Evolutionary conservation across 2,888 invertebrate genomes (phyloP), one percentile per base, ranked within the genome.

Genomic region (Metellina segmentata): DNA sequence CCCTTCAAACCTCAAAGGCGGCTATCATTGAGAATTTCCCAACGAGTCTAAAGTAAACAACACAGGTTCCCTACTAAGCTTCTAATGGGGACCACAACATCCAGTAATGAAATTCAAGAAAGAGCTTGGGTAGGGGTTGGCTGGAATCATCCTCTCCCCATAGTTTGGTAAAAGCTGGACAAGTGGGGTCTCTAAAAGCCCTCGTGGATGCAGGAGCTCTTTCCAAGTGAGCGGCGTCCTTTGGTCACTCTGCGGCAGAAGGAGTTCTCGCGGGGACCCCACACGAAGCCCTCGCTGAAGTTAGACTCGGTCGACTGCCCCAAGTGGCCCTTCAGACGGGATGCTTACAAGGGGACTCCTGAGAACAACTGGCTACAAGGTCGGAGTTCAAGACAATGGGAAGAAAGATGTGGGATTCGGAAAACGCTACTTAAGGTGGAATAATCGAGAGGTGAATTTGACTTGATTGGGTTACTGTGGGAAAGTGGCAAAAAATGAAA

Each of bases 391-490:
- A 91, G 86, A 71, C 74, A 81, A 72, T 86, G 79, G 82, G 77
- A 86, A 81, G 81, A 81, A 70, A 88, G 20, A 49, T 90, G 90
- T 90, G 85, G 85, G 81, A 85, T 77, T 82, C 20, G 77, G 71
- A 81, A 81, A 81, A 86, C 77, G 86, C 90, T 86, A 86, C 90
- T 91, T 91, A 82, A 34, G 53, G 69, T 13, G 81, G 90, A 86
- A 91, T 91, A 86, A 86, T 91, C 72, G 77, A 82, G 85, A 81
- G 85, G 78, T 52, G 49, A 77, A 71, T 49, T 70, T 71, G 75
- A 48, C 69, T 91, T 91, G 81, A 91, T 91, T 91, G 82, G 86
- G 81, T 91, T 91, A 86, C 81, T 77, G 75, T 81, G 86, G 34
- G 86, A 82, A 81, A 86, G 72, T 81, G 52, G 77, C 7, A 49